phyloP scores from a whole-genome alignment of 2,797 vertebrate species.

The Lithobates pipiens region DNA sequence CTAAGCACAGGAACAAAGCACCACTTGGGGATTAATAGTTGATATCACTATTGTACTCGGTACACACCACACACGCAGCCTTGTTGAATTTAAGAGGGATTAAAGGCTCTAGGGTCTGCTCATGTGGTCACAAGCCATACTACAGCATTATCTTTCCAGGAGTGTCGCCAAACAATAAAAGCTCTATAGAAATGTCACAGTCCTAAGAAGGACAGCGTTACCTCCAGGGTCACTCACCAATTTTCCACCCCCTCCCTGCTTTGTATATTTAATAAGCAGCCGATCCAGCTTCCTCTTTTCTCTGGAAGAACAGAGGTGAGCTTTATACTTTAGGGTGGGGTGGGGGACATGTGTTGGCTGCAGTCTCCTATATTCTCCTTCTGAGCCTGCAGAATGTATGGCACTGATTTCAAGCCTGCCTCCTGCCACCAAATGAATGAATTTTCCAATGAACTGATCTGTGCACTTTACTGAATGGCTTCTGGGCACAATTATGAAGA shows the following conservation, averaged over 20 bases:
- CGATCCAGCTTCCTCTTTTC: conserved; percentile 26
- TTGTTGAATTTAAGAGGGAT: conserved; percentile 23
- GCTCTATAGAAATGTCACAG: conserved; percentile 33
- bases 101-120: conserved; percentile 41
- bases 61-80: conserved; percentile 13
- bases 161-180: conserved; percentile 46
- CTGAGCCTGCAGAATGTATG: not conserved
- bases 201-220: conserved; percentile 25
- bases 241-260: conserved; percentile 22
- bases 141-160: conserved; percentile 30
- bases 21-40: not conserved
- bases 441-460: not conserved
- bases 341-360: not conserved
- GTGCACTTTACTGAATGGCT: not conserved
- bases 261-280: conserved; percentile 34
- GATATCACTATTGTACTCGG: not conserved
- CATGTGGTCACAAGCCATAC: conserved; percentile 36
- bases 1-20: too few relatives aligned
- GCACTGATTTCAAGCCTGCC: not conserved
- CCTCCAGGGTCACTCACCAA: conserved; percentile 33
- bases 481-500: conserved; percentile 2
- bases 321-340: conserved; percentile 7
- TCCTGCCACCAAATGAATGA: not conserved
- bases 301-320: conserved; percentile 28
- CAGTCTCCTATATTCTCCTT: not conserved